A percentile compares a stretch with the other conserved stretches of the same genome.
Conservation (phyloP, 2,888 invertebrate genomes). For the Fabriciana adippe region DNA sequence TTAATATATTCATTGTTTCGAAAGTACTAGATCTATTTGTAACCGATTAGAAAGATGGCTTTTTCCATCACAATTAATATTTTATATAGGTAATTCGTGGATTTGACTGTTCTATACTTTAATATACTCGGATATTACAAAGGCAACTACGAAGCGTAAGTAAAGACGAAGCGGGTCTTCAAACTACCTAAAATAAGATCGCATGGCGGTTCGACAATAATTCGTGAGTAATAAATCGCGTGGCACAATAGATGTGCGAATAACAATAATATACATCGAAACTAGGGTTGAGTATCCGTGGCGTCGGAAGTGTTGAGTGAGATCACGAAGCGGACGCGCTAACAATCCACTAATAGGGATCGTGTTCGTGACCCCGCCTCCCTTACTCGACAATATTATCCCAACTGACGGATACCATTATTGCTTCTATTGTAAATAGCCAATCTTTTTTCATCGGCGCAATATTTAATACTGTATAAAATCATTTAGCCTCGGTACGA, state of each 20-base stretch:
- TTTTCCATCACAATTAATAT: constrained; percentile 15
- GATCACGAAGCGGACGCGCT: constrained; percentile 71
- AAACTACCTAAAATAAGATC: constrained; percentile 38
- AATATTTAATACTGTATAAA: constrained; percentile 15
- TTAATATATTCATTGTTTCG: constrained; percentile 44
- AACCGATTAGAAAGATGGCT: constrained; percentile 27
- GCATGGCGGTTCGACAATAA: constrained; percentile 36
- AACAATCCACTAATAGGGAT: constrained; percentile 75
- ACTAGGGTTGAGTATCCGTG: constrained; percentile 39
- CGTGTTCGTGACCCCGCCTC: constrained; percentile 70
- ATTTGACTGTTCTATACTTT: too few species aligned
- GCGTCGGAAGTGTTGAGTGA: constrained; percentile 72
- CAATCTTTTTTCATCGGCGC: constrained; percentile 30
- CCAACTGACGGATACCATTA: constrained; percentile 48
- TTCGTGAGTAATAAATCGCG: constrained; percentile 43
- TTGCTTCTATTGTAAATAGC: constrained; percentile 32
- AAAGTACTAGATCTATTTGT: constrained; percentile 27
- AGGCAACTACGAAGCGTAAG: constrained; percentile 8
- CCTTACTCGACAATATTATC: constrained; percentile 62
- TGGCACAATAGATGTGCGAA: constrained; percentile 40
- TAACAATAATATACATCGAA: constrained; percentile 41
- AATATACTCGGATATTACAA: not conserved
- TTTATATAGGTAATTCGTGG: not conserved
- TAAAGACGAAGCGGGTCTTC: constrained; percentile 18
- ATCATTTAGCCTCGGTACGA: not conserved